Evolutionary conservation across 2,113 vertebrate species (phyloP).

Genomic region (Penelope pileata): DNA sequence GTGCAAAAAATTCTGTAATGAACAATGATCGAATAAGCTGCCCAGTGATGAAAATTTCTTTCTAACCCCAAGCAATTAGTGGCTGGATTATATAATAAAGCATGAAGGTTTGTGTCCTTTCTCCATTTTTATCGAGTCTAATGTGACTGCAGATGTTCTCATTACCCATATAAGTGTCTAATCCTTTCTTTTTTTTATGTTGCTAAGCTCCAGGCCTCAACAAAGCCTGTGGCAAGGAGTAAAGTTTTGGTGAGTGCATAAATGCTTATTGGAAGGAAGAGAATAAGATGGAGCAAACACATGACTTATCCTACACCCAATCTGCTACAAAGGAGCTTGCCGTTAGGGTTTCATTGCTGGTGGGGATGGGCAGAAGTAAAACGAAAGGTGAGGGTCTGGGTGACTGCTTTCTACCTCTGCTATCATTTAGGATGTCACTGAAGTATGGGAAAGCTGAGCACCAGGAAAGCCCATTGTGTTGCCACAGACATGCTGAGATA

Average conservation of each 20-base stretch:
- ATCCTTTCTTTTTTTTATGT: background rate
- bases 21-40: slow-evolving; percentile 18
- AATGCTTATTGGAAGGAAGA: background rate
- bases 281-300: background rate
- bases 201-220: background rate
- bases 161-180: slow-evolving; percentile 25
- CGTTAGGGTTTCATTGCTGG: background rate
- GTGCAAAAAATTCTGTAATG: slow-evolving; percentile 1
- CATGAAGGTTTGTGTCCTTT: slow-evolving; percentile 33
- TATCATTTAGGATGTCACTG: background rate
- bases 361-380: background rate
- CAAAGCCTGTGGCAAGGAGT: background rate
- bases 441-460: background rate
- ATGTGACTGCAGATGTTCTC: slow-evolving; percentile 8
- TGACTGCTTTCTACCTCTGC: background rate
- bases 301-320: background rate
- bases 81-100: background rate
- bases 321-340: background rate
- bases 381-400: background rate
- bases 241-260: background rate
- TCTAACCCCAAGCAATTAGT: slow-evolving; percentile 43
- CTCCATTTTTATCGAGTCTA: slow-evolving; percentile 24
- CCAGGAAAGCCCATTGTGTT: background rate
- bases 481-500: background rate
- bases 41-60: slow-evolving; percentile 34